Conservation (phyloP, 2,797 vertebrate species). For the Myiothlypis coronata region DNA sequence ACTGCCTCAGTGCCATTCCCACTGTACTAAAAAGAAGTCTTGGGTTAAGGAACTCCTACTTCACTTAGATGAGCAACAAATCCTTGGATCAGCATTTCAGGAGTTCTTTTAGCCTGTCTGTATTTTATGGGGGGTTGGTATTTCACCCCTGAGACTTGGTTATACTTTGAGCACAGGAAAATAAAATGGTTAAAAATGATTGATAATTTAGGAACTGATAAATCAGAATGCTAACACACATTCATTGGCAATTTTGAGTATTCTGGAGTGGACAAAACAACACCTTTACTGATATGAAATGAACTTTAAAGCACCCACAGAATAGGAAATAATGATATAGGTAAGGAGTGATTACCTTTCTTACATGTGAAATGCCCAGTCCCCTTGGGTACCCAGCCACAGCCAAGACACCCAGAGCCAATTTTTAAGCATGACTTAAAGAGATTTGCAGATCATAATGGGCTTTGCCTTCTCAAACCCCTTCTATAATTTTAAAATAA, state of each 20-base stretch:
- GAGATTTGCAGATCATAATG: background rate
- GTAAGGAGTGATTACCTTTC: background rate
- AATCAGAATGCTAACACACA: background rate
- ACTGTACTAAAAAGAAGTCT: fast-evolving
- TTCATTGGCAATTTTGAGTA: background rate
- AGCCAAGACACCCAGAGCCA: background rate
- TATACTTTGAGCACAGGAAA: background rate
- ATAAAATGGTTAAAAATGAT: background rate
- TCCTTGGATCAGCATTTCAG: background rate
- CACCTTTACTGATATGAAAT: background rate
- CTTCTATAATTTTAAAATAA: background rate
- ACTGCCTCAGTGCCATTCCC: background rate
- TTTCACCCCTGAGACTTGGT: background rate
- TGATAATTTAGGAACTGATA: background rate
- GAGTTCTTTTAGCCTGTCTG: background rate
- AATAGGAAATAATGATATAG: background rate
- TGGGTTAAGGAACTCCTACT: background rate
- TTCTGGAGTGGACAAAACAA: background rate
- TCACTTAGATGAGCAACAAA: background rate
- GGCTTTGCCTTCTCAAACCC: background rate
- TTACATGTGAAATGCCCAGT: background rate
- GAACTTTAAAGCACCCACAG: background rate
- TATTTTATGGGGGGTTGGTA: background rate
- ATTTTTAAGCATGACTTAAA: background rate
- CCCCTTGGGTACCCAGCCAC: background rate